Base-by-base conservation (phyloP, 2,888 invertebrate genomes). In the Zelleria hepariella region DNA sequence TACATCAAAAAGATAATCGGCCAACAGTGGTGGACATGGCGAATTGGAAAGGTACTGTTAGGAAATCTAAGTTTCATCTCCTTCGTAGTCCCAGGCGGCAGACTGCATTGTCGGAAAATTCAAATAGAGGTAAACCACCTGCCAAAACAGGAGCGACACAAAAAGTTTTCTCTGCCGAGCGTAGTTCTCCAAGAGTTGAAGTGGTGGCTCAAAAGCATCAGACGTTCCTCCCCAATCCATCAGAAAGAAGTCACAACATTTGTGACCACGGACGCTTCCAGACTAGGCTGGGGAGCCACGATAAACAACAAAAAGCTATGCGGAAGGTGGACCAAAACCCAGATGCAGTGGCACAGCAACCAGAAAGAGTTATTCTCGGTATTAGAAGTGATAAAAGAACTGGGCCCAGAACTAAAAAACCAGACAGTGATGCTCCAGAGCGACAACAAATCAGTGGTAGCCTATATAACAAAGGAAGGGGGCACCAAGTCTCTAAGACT, bases 401-500 rank as follows among this genome's bases (percentile, higher is more conserved):
- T 4, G 2, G 18, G 23, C 18, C 26, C 55, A 8, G n/a, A 48
- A n/a, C 55, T 59, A 20, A 48, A 26, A 23, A 27, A 42, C 18
- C 24, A 26, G 8, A 15, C 55, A 26, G 27, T 55, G 4, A 55
- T 59, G 48, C 21, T 60, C 10, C 62, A 60, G 24, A 48, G 58
- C 24, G 62, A 62, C 62, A 62, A 60, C 59, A 58, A 56, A 32
- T 51, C 58, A 10, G 52, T 55, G 15, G 55, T 62, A 7, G 57
- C 58, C 15, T 58, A 62, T 49, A 55, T 60, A n/a, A 54, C 47
- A 27, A 60, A 59, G 15, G 21, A 58, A 23, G 54, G 48, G 4
- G 56, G 58, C 3, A 60, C 60, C 1, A 57, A 24, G 25, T 60
- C 60, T 21, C 4, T 4, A 21, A 18, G 10, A 8, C 54, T 60